Conservation (phyloP, 1,140 invertebrate genomes). For the Kradibia gibbosae region DNA sequence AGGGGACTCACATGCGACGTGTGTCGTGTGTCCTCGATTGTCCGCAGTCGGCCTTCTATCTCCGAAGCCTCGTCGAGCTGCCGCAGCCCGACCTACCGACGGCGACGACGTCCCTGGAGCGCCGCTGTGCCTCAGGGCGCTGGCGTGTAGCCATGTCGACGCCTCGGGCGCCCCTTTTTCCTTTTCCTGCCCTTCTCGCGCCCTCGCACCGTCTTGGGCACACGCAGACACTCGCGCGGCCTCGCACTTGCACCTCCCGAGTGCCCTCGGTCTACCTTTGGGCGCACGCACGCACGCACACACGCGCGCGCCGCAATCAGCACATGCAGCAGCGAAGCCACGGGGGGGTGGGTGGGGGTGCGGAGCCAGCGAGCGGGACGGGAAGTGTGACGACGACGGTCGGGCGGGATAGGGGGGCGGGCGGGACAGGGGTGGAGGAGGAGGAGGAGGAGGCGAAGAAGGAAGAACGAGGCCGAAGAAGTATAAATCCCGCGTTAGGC, state of each 20-base stretch:
- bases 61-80: slow-evolving; percentile 1
- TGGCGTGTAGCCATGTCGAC: slow-evolving; percentile 24
- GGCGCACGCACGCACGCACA: background rate
- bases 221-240: background rate
- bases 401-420: no score
- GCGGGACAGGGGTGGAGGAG: background rate
- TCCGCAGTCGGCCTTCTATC: background rate
- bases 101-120: slow-evolving; percentile 7
- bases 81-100: background rate
- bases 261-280: background rate
- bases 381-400: background rate
- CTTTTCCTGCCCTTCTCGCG: background rate
- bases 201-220: background rate
- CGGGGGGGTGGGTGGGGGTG: background rate
- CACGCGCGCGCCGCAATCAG: no score
- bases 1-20: slow-evolving; percentile 22
- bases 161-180: slow-evolving; percentile 20
- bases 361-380: background rate
- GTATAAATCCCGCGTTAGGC: background rate
- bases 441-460: background rate
- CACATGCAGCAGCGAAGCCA: background rate
- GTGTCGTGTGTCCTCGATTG: background rate
- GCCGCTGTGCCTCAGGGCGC: slow-evolving; percentile 2
- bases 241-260: background rate
- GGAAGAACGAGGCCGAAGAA: background rate